Base-by-base conservation (phyloP, 2,888 invertebrate genomes). In the Leptinotarsa rubiginosa region DNA sequence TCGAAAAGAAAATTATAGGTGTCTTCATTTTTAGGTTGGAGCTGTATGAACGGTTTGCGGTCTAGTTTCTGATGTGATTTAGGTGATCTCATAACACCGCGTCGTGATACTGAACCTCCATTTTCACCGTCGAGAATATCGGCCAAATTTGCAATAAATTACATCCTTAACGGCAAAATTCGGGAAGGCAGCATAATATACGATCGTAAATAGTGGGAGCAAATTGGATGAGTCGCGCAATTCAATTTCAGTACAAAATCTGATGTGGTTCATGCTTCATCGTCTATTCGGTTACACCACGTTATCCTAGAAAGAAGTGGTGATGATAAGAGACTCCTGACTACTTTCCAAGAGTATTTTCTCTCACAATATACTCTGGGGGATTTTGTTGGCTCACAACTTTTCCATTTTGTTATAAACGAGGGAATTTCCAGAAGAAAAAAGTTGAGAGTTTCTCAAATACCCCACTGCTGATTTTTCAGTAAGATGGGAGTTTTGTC, bases 81-180 rank as follows among this genome's bases (percentile, higher is more conserved):
- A 62, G 62, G 41, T 62, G 62, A 31, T 62, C 15, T 31, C 41
- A 62, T 62, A 62, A 62, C 18, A 62, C 41, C 41, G 41, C 18
- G 16, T 41, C 62, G 15, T 18, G 31, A 25, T 25, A 62, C 31
- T 16, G 12, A 62, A 62, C 62, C 62, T 16, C 62, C 41, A 62
- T 25, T 62, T 25, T 4, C 41, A 56, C 31, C 62, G 41, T 62
- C 62, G 31, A 62, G 62, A 62, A 62, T 62, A 41, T 62, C 41
- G 41, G 31, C 41, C 62, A 41, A 62, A 62, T 62, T n/a, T 62
- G n/a, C 31, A 25, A 62, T 62, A 62, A 62, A 62, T 62, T n/a
- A 31, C 62, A 15, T 31, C 31, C 62, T 41, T 41, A 41, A 62
- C 41, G 62, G 62, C 41, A 25, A 13, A 56, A 62, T 31, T 25